These are phyloP conservation scores for Sylvicola fuscatus DNA, from an alignment of 2,888 invertebrate genomes.

Conservation along the genomic window DNA sequence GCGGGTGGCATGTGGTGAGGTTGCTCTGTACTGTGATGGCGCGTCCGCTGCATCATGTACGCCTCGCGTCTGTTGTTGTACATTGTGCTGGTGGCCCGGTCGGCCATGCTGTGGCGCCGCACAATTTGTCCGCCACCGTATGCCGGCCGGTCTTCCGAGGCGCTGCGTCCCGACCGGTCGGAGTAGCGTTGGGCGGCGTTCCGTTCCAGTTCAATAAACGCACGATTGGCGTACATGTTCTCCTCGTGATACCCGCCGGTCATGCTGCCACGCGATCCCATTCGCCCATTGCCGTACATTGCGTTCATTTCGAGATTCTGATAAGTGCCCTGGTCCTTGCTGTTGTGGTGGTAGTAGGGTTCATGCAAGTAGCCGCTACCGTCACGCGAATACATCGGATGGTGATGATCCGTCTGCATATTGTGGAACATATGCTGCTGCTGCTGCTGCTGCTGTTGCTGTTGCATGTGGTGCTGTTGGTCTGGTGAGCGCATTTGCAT, in stretches of 20 bases:
- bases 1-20: conserved; percentile 10
- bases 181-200: conserved; percentile 15
- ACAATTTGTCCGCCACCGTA: conserved; percentile 15
- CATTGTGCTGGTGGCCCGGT: conserved; percentile 13
- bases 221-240: conserved; percentile 24
- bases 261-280: conserved; percentile 3
- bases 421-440: conserved; percentile 1
- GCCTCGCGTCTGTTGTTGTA: background rate
- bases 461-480: conserved; percentile 2
- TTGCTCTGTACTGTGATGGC: conserved; percentile 7
- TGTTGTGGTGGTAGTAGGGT: conserved; percentile 1
- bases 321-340: conserved; percentile 15
- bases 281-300: conserved; percentile 18
- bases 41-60: background rate
- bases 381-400: conserved; percentile 3
- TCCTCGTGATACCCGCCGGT: conserved; percentile 10
- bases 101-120: conserved; percentile 24
- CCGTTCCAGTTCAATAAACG: conserved; percentile 22
- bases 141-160: conserved; percentile 8
- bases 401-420: background rate
- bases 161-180: too few species aligned
- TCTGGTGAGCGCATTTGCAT: background rate
- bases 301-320: conserved; percentile 23
- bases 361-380: conserved; percentile 1
- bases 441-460: conserved; percentile 2